phyloP scores from a whole-genome alignment of 2,888 invertebrate genomes.

The Byasa hedistus region DNA sequence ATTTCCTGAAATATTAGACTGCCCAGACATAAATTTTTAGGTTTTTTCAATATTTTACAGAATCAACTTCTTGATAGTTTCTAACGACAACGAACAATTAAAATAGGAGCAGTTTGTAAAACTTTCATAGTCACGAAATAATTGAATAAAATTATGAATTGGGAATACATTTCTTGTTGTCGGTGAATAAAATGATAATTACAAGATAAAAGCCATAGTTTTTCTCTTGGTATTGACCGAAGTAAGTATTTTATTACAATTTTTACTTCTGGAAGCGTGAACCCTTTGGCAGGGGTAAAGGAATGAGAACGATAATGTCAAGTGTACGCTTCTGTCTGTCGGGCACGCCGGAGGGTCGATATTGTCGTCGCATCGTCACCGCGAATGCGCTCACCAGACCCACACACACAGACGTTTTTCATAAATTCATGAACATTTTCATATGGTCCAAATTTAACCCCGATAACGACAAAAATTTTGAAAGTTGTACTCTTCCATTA shows the following conservation, averaged over 20 bases:
- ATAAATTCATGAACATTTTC: not conserved
- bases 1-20: not conserved
- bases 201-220: not conserved
- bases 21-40: too few species aligned
- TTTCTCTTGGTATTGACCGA: not conserved
- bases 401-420: not conserved
- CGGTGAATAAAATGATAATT: too few species aligned
- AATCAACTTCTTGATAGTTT: too few species aligned
- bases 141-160: too few species aligned
- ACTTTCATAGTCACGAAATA: not conserved
- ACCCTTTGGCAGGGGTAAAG: conserved; percentile 43
- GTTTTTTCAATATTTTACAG: too few species aligned
- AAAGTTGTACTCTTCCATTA: not conserved
- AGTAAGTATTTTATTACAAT: not conserved
- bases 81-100: too few species aligned
- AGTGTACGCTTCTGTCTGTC: conserved; percentile 55
- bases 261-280: conserved; percentile 37
- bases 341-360: conserved; percentile 39
- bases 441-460: not conserved
- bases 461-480: not conserved
- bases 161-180: not conserved
- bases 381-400: conserved; percentile 5
- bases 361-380: conserved; percentile 26
- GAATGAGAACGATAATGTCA: conserved; percentile 56
- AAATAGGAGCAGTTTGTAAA: conserved; percentile 7